Percentiles rank a stretch among this genome's conserved stretches.
These are phyloP conservation scores for Urocolius indicus DNA, from an alignment of 2,113 vertebrate genomes.

Conservation along the genomic window DNA sequence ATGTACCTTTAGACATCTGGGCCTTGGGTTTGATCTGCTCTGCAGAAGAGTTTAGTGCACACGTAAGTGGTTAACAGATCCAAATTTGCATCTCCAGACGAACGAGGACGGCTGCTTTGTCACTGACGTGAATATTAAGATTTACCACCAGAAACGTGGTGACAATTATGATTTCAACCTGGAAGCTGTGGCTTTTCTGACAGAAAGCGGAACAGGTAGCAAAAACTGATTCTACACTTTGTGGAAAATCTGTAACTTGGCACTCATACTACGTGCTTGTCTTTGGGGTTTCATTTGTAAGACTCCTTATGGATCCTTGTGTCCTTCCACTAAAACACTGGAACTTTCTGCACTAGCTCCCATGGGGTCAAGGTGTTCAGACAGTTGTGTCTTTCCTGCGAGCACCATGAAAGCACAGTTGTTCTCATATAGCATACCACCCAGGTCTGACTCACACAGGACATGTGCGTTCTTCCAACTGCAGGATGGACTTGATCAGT, in stretches of 20 bases:
- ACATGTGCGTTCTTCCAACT: background rate
- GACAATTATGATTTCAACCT: constrained; percentile 40
- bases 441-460: background rate
- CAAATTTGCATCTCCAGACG: constrained; percentile 7
- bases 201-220: constrained; percentile 69
- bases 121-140: background rate
- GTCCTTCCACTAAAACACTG: background rate
- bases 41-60: background rate
- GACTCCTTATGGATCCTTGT: background rate
- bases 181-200: constrained; percentile 49
- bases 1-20: background rate
- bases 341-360: background rate
- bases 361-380: background rate
- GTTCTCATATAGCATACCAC: background rate
- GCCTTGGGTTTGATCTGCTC: background rate
- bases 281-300: background rate
- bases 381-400: background rate
- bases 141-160: constrained; percentile 23
- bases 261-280: background rate
- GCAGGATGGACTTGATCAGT: background rate
- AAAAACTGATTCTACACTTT: background rate
- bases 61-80: background rate
- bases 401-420: background rate
- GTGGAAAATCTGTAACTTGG: background rate
- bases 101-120: constrained; percentile 45